Evolutionary conservation across 2,888 invertebrate species (phyloP).

Genomic region (Caenorhabditis sp.): DNA sequence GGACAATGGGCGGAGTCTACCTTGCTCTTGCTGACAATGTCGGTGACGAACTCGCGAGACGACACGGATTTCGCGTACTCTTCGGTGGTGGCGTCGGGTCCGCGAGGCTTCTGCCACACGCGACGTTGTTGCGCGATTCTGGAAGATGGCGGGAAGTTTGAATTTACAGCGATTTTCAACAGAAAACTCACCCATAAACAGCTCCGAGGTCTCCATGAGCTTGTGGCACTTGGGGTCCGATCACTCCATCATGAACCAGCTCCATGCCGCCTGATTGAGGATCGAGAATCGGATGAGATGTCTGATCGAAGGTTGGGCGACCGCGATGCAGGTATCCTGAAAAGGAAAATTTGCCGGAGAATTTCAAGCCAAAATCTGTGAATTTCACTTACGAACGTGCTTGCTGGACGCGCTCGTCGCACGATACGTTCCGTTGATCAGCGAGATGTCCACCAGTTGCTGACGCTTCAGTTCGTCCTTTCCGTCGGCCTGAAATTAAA

Average conservation of each 20-base stretch:
- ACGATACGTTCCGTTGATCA: slow-evolving; percentile 64
- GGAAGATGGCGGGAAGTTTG: slow-evolving; percentile 6
- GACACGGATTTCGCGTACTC: slow-evolving; percentile 62
- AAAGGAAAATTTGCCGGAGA: not conserved
- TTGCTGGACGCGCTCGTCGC: slow-evolving; percentile 44
- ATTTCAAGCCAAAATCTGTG: not conserved
- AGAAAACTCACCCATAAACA: slow-evolving; percentile 33
- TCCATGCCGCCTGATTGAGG: slow-evolving; percentile 16
- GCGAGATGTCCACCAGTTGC: slow-evolving; percentile 64
- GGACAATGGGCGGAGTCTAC: not conserved
- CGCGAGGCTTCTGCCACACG: slow-evolving; percentile 60
- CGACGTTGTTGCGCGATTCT: slow-evolving; percentile 58
- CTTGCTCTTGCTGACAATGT: slow-evolving; percentile 61
- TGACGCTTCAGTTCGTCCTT: slow-evolving; percentile 66
- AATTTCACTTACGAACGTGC: slow-evolving; percentile 8
- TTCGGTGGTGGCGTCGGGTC: slow-evolving; percentile 35
- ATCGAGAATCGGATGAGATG: slow-evolving; percentile 40
- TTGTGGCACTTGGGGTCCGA: not conserved
- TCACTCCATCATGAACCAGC: not conserved
- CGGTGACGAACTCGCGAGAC: slow-evolving; percentile 58
- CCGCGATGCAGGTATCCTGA: slow-evolving; percentile 30
- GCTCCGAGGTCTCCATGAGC: slow-evolving; percentile 25
- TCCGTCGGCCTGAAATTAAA: slow-evolving; percentile 52
- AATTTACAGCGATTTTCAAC: not conserved
- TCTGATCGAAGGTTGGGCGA: slow-evolving; percentile 52